Percentiles rank a stretch among this genome's conserved stretches.
phyloP scores from a whole-genome alignment of 2,113 vertebrate species.

The Cavia porcellus region DNA sequence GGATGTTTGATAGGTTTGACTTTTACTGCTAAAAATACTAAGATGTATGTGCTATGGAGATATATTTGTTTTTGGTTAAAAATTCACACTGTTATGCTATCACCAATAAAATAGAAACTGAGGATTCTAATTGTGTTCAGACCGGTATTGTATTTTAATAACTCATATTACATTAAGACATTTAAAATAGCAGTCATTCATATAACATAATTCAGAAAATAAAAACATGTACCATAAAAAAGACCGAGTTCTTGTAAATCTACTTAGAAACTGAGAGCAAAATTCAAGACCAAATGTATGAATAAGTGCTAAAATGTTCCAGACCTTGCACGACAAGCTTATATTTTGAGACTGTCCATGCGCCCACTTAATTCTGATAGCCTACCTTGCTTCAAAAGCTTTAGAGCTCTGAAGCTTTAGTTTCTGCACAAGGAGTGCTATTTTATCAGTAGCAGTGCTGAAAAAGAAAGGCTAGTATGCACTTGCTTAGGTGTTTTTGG shows the following conservation, averaged over 20 bases:
- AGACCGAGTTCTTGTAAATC: constrained; percentile 1
- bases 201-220: constrained; percentile 34
- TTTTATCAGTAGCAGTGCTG: neutral
- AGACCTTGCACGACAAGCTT: neutral
- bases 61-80: neutral
- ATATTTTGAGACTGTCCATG: neutral
- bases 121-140: neutral
- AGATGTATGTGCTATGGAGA: neutral
- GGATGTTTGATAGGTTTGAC: constrained; percentile 43
- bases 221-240: constrained; percentile 13
- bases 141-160: neutral
- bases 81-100: neutral
- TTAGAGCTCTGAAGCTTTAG: neutral
- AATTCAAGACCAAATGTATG: neutral
- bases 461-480: neutral
- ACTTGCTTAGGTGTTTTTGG: neutral
- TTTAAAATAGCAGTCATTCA: neutral
- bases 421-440: neutral
- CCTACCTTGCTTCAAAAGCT: neutral
- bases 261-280: neutral
- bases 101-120: neutral
- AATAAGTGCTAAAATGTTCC: neutral
- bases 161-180: constrained; percentile 51
- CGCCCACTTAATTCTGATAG: neutral
- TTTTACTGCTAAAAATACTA: neutral